Evolutionary conservation across 2,113 vertebrate species (phyloP).

Genomic region (Mus spicilegus): DNA sequence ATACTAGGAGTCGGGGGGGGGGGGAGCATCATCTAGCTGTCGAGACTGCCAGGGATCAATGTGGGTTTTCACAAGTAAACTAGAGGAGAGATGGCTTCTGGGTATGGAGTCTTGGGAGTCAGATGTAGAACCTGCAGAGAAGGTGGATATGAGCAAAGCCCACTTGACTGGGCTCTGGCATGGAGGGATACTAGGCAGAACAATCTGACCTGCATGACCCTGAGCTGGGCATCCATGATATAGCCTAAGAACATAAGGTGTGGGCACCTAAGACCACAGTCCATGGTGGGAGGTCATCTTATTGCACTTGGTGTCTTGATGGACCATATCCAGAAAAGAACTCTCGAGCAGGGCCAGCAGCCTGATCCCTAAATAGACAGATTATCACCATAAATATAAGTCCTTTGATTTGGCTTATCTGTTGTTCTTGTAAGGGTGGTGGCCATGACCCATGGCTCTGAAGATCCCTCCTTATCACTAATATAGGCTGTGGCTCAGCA

Average conservation of each 20-base stretch:
- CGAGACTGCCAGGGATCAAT: neutral
- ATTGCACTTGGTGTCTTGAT: too few species aligned
- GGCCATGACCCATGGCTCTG: too few species aligned
- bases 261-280: neutral
- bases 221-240: neutral
- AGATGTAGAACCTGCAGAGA: neutral
- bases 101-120: neutral
- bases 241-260: neutral
- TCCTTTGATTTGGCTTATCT: neutral
- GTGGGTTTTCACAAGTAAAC: neutral
- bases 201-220: neutral
- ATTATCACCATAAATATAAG: neutral
- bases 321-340: neutral
- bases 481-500: too few species aligned
- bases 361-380: neutral
- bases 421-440: neutral
- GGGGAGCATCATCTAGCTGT: neutral
- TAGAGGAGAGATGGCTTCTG: neutral
- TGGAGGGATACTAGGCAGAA: neutral
- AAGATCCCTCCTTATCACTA: neutral
- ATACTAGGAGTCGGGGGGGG: neutral
- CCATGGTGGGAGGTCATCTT: neutral
- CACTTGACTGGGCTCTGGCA: too few species aligned
- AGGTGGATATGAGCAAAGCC: neutral
- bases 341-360: neutral